These are phyloP conservation scores for Polylopha cassiicola DNA, from an alignment of 2,888 invertebrate genomes.

Conservation along the genomic window DNA sequence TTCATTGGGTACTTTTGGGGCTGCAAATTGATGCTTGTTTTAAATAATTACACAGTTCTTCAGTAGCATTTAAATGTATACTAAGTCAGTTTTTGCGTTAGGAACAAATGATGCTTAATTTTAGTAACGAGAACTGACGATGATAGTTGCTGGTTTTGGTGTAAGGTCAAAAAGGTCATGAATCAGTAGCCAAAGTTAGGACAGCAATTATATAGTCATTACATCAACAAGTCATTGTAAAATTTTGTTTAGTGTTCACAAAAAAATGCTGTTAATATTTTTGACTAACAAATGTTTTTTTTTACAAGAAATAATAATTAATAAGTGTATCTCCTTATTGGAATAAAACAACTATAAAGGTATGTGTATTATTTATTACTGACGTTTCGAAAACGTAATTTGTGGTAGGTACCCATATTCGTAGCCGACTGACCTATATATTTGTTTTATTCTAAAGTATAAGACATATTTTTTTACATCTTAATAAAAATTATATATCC, in stretches of 20 bases:
- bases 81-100: slow-evolving; percentile 19
- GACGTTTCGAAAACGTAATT: too few species aligned
- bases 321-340: too few species aligned
- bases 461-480: too few species aligned
- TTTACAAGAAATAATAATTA: not conserved
- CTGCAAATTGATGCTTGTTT: not conserved
- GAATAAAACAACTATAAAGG: too few species aligned
- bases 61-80: slow-evolving; percentile 16
- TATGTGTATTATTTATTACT: too few species aligned
- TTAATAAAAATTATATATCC: too few species aligned
- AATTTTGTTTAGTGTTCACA: too few species aligned
- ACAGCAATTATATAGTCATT: not conserved
- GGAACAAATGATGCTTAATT: slow-evolving; percentile 10
- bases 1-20: not conserved
- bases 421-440: too few species aligned
- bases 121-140: slow-evolving; percentile 14
- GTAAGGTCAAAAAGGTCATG: slow-evolving; percentile 15
- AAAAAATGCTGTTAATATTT: not conserved
- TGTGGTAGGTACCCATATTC: too few species aligned
- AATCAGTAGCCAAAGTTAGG: not conserved
- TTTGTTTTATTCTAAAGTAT: too few species aligned
- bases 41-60: slow-evolving; percentile 11
- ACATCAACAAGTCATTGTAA: not conserved
- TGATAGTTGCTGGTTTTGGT: slow-evolving; percentile 1
- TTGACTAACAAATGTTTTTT: not conserved